Conservation (phyloP, 1,140 invertebrate genomes). For the Dendrolimus punctatus region DNA sequence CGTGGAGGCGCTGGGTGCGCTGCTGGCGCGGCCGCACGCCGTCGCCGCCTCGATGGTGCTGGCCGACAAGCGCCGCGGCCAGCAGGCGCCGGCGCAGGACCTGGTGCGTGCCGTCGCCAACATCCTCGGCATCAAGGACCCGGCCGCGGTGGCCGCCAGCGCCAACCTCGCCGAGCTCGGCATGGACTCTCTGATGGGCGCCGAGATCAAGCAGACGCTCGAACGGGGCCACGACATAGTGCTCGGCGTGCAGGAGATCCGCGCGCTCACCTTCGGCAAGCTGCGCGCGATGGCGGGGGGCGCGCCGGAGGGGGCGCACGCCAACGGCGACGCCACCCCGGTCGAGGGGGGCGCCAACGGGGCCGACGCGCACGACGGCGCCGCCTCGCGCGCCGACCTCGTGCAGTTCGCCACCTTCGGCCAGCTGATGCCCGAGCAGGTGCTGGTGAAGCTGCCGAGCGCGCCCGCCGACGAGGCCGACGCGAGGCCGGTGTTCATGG, state of each 20-base stretch:
- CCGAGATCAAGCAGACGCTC: conserved; percentile 97
- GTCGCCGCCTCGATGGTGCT: conserved; percentile 89
- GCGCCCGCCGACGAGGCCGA: conserved; percentile 17
- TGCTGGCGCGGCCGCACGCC: conserved; percentile 90
- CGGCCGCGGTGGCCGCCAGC: conserved; percentile 80
- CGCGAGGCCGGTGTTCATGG: conserved; percentile 67
- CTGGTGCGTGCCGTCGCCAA: conserved; percentile 85
- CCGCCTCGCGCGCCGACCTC: conserved; percentile 14
- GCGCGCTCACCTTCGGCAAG: conserved; percentile 82
- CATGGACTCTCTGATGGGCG: conserved; percentile 98
- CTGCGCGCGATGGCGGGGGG: conserved; percentile 76
- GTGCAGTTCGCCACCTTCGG: conserved; percentile 60
- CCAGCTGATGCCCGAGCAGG: conserved; percentile 77
- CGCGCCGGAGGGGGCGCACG: conserved; percentile 23
- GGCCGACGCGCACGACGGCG: conserved; percentile 16
- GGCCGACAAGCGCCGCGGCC: conserved; percentile 79
- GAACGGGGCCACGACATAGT: conserved; percentile 94
- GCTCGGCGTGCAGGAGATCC: conserved; percentile 91
- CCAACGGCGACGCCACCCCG: conserved; percentile 18
- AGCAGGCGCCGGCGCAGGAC: conserved; percentile 65
- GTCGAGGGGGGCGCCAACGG: conserved; percentile 17
- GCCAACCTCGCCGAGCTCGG: conserved; percentile 92
- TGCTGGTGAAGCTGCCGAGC: conserved; percentile 74
- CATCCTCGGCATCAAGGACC: conserved; percentile 88
- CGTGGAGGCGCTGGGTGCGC: conserved; percentile 86